Conservation (phyloP, 2,888 invertebrate genomes). For the Steinernema scapterisci region DNA sequence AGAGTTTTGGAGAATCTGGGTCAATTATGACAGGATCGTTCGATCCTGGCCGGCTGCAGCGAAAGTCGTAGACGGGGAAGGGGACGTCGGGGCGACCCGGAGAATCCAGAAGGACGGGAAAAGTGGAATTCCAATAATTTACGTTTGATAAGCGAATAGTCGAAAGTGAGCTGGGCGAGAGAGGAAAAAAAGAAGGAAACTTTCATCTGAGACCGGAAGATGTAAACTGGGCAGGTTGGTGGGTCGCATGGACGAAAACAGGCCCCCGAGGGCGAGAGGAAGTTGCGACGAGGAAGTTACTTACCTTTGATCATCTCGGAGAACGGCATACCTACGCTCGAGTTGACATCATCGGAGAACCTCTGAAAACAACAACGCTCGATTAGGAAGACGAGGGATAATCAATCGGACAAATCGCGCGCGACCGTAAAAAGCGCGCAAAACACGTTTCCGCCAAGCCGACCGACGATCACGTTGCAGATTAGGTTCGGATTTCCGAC, state of each 20-base stretch:
- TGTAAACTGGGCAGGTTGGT: background rate
- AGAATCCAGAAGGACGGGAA: background rate
- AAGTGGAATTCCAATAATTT: background rate
- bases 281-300: background rate
- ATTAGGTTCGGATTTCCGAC: background rate
- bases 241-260: background rate
- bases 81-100: too few species aligned
- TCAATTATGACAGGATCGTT: constrained; percentile 3
- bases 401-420: constrained; percentile 8
- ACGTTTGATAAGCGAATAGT: background rate
- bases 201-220: background rate
- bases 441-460: background rate
- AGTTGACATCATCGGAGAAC: constrained; percentile 3
- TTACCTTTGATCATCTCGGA: constrained; percentile 26
- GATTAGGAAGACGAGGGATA: background rate
- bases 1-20: background rate
- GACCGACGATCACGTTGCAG: background rate
- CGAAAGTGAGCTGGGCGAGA: background rate
- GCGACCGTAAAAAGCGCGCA: constrained; percentile 8
- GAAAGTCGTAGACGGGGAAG: background rate
- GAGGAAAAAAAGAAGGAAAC: constrained; percentile 14
- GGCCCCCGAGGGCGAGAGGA: background rate
- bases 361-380: constrained; percentile 23
- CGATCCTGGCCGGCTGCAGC: background rate
- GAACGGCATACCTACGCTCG: constrained; percentile 13